Base-by-base conservation (phyloP, 2,113 vertebrate species). In the Prionailurus viverrinus region DNA sequence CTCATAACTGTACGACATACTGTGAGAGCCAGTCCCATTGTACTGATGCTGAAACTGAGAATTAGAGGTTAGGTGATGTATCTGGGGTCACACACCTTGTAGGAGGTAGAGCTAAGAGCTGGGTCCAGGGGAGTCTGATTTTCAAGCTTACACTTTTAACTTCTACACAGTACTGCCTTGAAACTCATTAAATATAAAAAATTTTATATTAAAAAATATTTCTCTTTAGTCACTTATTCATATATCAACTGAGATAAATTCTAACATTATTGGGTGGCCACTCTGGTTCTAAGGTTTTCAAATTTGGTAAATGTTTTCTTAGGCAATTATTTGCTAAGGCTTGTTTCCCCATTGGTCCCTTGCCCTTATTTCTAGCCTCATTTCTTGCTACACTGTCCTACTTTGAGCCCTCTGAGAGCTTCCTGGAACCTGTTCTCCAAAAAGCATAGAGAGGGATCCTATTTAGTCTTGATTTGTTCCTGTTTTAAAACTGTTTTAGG, bases 321-420 rank as follows among this genome's bases (percentile, higher is more conserved):
- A 87, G 91, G 68, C 25, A 69, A 58, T 93, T 97, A 94, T 97
- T 97, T 91, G 84, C 74, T 94, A 63, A 93, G 31, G 69, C 25
- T 87, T 92, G 55, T 69, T 45, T 58, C 58, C 95, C 73, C 13
- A 1, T 33, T 65, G 63, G 90, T 55, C 66, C 11, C n/a, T 65
- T 97, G 90, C 45, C 95, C 87, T 98, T 98, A 88, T 98, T 97
- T 97, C 96, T 97, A 98, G 94, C 88, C 96, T 97, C 61, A 55
- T 97, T 98, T 97, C 88, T 96, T 88, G 55, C 36, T 78, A 86
- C 76, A 45, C 14, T 98, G 98, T 94, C 96, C 98, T 98, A 98
- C 96, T 98, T 98, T 96, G 93, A 97, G 89, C 85, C 97, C 93
- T 97, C 86, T 63, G 97, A 97, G 97, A 96, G 90, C 48, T 80